Conservation (phyloP, 2,888 invertebrate species). For the Ditula angustiorana region DNA sequence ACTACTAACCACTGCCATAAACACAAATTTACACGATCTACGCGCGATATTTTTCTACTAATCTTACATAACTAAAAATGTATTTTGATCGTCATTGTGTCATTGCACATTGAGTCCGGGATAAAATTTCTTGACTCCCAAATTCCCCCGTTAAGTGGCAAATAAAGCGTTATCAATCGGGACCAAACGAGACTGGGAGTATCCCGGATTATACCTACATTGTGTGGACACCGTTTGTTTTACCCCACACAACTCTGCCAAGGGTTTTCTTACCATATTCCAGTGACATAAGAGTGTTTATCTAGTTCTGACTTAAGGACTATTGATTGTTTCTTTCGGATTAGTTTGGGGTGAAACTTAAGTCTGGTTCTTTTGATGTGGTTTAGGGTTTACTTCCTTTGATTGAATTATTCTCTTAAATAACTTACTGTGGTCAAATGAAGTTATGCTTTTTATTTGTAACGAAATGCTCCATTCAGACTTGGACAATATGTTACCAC, state of each 20-base stretch:
- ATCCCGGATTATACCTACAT: slow-evolving; percentile 30
- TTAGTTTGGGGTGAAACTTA: slow-evolving; percentile 24
- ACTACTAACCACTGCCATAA: no score
- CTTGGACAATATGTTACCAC: no score
- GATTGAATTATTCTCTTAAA: no score
- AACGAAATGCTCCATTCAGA: no score
- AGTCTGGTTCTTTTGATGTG: slow-evolving; percentile 19
- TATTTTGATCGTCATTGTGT: neutral
- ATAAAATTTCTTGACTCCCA: slow-evolving; percentile 19
- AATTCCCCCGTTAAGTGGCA: slow-evolving; percentile 22
- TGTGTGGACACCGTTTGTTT: slow-evolving; percentile 30
- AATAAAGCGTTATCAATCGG: slow-evolving; percentile 38
- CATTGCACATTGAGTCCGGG: slow-evolving; percentile 6
- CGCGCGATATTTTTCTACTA: no score
- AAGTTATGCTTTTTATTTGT: no score
- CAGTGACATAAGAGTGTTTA: neutral
- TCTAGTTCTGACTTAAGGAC: neutral
- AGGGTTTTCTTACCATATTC: neutral
- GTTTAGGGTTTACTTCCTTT: no score
- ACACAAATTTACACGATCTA: no score
- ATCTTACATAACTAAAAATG: no score
- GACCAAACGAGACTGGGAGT: slow-evolving; percentile 25
- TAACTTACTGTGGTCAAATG: no score
- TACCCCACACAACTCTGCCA: neutral
- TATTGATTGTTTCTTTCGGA: slow-evolving; percentile 20